Base-by-base conservation (phyloP, 2,888 invertebrate genomes). In the Yponomeuta malinellus region DNA sequence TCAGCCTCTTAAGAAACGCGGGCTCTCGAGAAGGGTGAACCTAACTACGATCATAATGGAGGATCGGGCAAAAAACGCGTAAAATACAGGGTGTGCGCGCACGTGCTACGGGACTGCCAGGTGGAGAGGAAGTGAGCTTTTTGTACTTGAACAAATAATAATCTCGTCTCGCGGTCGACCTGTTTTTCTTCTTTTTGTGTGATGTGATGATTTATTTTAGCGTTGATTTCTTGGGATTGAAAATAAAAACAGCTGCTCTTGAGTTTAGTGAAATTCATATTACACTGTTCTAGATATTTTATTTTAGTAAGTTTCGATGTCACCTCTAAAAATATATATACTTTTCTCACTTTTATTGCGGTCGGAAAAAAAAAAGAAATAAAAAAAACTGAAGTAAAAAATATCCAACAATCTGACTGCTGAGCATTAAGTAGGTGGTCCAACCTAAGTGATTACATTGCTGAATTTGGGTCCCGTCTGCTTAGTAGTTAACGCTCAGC, bases 121-220 rank as follows among this genome's bases (percentile, higher is more conserved):
- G 69, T 69, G 69, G 37, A 37, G 12, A 63, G 69, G 69, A 69
- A 69, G 37, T 52, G 52, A 29, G 69, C 23, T 59, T 69, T 69
- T 33, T 69, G 59, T 69, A 69, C n/a, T 15, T 29, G 31, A 29
- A 15, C 15, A 63, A 64, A 64, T 2, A 67, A 67, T 37, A 68
- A 68, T 68, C 68, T 68, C 23, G 68, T 68, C 68, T 52, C 68
- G 68, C 52, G 29, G 37, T 69, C 63, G 31, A 37, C 37, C 33
- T 15, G 63, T n/a, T 69, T 52, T 48, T 69, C 48, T 63, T 69
- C 52, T 48, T 59, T 59, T 59, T 59, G 52, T 12, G 52, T 3
- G 12, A 2, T 59, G 52, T 59, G 52, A 59, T 59, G 52, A 59
- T 59, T 59, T 31, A 68, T 68, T 48, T 12, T 29, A 68, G 68